phyloP scores from a whole-genome alignment of 2,888 invertebrate genomes.

The Lycocerus yunnanus region DNA sequence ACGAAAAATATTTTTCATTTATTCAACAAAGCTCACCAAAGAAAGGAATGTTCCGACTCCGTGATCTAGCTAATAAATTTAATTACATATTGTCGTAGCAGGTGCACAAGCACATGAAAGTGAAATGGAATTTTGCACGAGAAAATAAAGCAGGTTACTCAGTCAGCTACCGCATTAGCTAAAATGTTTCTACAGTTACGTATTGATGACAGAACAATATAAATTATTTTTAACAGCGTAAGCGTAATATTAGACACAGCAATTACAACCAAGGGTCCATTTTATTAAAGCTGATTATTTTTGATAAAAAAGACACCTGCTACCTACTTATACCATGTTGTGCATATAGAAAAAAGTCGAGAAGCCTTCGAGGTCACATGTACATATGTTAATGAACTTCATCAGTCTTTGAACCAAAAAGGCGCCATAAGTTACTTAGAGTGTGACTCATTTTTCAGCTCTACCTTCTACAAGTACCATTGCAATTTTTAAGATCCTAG shows the following conservation, averaged over 20 bases:
- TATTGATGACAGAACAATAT: background rate
- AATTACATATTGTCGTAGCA: slow-evolving; percentile 21
- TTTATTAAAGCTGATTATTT: background rate
- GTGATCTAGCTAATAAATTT: slow-evolving; percentile 19
- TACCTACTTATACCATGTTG: background rate
- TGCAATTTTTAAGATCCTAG: background rate
- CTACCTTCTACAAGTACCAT: background rate
- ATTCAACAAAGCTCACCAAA: background rate
- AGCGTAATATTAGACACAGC: background rate
- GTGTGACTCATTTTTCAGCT: background rate
- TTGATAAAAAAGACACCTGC: background rate
- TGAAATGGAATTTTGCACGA: slow-evolving; percentile 24
- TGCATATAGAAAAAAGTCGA: background rate
- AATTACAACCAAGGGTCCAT: background rate
- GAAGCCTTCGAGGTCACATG: background rate
- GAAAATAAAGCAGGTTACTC: slow-evolving; percentile 20
- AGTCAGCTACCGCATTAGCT: background rate
- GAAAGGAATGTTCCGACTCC: slow-evolving; percentile 17
- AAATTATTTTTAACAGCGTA: background rate
- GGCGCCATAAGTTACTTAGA: background rate
- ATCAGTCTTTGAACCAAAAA: background rate
- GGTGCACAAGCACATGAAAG: slow-evolving; percentile 25
- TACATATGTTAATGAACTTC: background rate
- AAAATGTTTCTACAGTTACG: background rate
- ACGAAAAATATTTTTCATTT: background rate